Percentiles rank a stretch among this genome's conserved stretches.
Conservation (phyloP, 2,888 invertebrate genomes). For the Lutraria lutraria region DNA sequence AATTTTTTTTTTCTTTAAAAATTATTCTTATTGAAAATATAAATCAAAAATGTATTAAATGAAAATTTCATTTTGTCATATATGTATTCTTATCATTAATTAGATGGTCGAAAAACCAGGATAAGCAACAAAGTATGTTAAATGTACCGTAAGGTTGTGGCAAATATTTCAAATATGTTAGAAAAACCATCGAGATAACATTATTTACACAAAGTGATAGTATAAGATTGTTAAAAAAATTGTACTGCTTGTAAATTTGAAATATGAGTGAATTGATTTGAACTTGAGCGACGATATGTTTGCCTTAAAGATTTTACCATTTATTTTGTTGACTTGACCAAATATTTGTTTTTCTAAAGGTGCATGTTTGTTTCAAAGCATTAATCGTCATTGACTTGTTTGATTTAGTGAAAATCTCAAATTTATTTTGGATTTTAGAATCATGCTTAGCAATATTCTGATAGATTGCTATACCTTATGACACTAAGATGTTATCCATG, state of each 20-base stretch:
- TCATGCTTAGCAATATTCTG: not conserved
- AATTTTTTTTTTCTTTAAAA: too few relatives aligned
- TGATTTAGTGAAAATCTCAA: not conserved
- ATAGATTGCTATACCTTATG: not conserved
- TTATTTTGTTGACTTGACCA: slow-evolving; percentile 26
- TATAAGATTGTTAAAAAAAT: slow-evolving; percentile 2
- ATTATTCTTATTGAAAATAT: too few relatives aligned
- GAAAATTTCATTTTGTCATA: not conserved
- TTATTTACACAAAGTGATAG: slow-evolving; percentile 43
- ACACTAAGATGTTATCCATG: not conserved
- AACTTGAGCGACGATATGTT: slow-evolving; percentile 13
- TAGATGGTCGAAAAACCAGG: not conserved
- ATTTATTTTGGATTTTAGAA: not conserved
- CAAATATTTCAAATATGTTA: slow-evolving; percentile 39
- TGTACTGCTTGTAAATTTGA: not conserved
- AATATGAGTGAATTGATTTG: slow-evolving; percentile 16
- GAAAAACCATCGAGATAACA: slow-evolving; percentile 24
- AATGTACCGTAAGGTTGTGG: not conserved
- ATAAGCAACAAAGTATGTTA: not conserved
- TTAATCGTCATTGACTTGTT: slow-evolving; percentile 8
- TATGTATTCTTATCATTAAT: not conserved
- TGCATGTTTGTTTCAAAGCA: slow-evolving; percentile 36
- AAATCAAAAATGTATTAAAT: not conserved
- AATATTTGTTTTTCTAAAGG: slow-evolving; percentile 47
- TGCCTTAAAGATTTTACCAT: slow-evolving; percentile 18